phyloP scores from a whole-genome alignment of 2,113 vertebrate species.

The Dolichotis patagonum region DNA sequence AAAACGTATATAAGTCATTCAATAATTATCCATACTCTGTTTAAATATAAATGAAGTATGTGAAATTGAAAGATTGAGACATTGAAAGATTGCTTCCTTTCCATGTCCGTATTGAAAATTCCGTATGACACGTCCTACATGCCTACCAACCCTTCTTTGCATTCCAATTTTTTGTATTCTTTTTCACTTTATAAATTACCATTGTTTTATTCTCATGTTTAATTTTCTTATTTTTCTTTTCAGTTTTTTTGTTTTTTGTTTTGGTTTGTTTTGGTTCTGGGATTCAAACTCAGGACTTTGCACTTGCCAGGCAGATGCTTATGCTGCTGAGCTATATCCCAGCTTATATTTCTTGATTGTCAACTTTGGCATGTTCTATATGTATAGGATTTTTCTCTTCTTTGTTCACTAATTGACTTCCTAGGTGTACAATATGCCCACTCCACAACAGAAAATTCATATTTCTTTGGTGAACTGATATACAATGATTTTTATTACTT shows the following conservation, averaged over 20 bases:
- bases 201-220: neutral
- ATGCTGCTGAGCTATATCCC: too few relatives aligned
- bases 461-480: neutral
- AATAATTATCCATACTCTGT: neutral
- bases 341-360: neutral
- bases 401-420: neutral
- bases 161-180: neutral
- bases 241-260: too few relatives aligned
- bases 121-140: rapidly evolving
- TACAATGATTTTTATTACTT: neutral
- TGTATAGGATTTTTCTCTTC: rapidly evolving
- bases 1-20: neutral
- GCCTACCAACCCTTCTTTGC: neutral
- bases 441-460: neutral
- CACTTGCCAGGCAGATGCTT: too few relatives aligned
- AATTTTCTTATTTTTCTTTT: neutral
- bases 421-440: neutral
- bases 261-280: too few relatives aligned
- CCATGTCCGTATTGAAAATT: neutral
- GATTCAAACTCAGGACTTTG: too few relatives aligned
- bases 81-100: neutral
- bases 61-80: neutral
- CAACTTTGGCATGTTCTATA: neutral
- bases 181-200: neutral
- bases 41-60: neutral